phyloP scores from a whole-genome alignment of 2,797 vertebrate species.

The Silurus lanzhouensis region DNA sequence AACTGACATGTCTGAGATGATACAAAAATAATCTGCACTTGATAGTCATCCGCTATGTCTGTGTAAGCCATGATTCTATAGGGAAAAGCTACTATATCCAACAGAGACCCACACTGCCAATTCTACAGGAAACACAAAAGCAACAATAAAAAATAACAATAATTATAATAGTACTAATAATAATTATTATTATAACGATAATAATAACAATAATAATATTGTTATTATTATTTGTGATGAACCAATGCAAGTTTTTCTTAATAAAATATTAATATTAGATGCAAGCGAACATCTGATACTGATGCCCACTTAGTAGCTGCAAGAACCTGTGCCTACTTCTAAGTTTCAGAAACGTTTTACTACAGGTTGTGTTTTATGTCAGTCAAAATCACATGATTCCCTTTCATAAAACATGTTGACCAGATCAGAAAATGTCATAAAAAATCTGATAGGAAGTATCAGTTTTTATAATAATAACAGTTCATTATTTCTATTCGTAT shows the following conservation, averaged over 20 bases:
- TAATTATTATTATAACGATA: conserved; percentile 1
- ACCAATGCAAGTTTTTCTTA: background rate
- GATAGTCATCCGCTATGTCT: conserved; percentile 54
- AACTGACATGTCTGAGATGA: conserved; percentile 59
- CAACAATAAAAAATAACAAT: background rate
- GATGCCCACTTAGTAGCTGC: background rate
- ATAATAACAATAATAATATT: background rate
- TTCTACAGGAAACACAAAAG: background rate
- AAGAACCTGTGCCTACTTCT: background rate
- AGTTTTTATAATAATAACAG: background rate
- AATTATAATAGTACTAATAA: background rate
- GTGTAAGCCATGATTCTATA: conserved; percentile 46
- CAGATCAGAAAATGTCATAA: no score
- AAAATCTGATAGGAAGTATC: background rate
- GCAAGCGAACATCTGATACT: no score
- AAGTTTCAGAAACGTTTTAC: background rate
- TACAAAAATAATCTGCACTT: conserved; percentile 60
- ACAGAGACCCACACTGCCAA: conserved; percentile 22
- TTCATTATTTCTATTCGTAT: background rate
- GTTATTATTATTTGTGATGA: background rate
- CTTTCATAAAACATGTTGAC: background rate
- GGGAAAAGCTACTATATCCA: conserved; percentile 42
- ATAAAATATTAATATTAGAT: background rate
- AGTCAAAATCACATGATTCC: background rate
- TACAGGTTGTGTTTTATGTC: background rate